A percentile compares a stretch with the other conserved stretches of the same genome.
Evolutionary conservation across 2,888 invertebrate genomes (phyloP).

Genomic region (Calliphora vomitoria): DNA sequence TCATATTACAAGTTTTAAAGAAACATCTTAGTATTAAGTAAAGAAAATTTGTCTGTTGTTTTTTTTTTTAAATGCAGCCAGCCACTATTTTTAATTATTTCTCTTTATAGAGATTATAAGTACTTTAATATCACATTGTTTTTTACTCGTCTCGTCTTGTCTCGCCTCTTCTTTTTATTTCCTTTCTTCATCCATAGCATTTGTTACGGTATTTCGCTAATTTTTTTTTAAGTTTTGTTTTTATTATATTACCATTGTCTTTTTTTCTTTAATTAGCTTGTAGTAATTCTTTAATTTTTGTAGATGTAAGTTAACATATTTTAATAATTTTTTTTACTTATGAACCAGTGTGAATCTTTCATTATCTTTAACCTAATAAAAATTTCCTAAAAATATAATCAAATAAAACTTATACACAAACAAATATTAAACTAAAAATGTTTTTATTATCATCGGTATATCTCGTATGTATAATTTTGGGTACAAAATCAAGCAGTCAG

Average conservation of each 20-base stretch:
- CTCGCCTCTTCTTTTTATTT: constrained; percentile 3
- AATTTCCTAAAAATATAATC: constrained; percentile 63
- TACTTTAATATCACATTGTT: constrained; percentile 4
- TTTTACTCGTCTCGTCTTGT: not conserved
- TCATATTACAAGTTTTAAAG: not conserved
- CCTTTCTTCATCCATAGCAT: not conserved
- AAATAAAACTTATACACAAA: constrained; percentile 67
- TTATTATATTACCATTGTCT: constrained; percentile 12
- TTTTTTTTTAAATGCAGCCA: not conserved
- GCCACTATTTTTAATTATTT: constrained; percentile 8
- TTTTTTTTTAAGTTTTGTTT: constrained; percentile 43
- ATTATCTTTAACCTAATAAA: constrained; percentile 49
- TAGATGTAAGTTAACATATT: constrained; percentile 63
- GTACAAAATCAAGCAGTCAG: not conserved
- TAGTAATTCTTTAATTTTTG: constrained; percentile 37
- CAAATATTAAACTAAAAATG: constrained; percentile 36
- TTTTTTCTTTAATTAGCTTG: constrained; percentile 37
- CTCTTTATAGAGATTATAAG: not conserved
- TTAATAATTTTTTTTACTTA: constrained; percentile 49
- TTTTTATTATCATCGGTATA: not conserved
- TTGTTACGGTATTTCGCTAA: not conserved
- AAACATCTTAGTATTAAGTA: not conserved
- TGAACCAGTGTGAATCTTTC: constrained; percentile 50
- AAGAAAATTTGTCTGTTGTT: not conserved
- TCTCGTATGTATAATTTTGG: not conserved